Base-by-base conservation (phyloP, 1,140 invertebrate species). In the Caenorhabditis remanei region DNA sequence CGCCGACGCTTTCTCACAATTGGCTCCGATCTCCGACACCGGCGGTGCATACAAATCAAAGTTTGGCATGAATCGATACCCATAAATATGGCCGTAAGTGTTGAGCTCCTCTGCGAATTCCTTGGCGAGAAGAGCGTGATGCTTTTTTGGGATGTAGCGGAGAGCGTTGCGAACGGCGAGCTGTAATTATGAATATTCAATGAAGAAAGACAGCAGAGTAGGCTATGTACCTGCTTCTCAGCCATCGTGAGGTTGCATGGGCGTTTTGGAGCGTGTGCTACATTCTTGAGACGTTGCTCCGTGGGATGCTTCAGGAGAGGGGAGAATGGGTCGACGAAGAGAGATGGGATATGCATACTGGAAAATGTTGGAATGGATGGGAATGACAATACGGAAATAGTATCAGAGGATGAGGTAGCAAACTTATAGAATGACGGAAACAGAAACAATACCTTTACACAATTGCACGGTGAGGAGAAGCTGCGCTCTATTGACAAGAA, bases 21-120 rank as follows among this genome's bases (percentile, higher is more conserved):
- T 93, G 4, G 93, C 93, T 4, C 94, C 94, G 89, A 95, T 95
- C 4, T 94, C 90, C 19, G 93, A 91, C 16, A 95, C 93, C 24
- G 95, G 94, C 90, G 95, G 95, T 3, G 95, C 95, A 90, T 94
- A 94, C 90, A 95, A 93, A 48, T 92, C 85, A 89, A 94, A 90
- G 58, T 91, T 85, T 24, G 95, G 95, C 46, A 94, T 90, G 87
- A 95, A 95, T 67, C 95, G 92, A 91, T 95, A 95, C 94, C 95
- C 95, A 91, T 95, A 95, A 88, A 95, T 95, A 89, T 95, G 95
- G 4, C 95, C 95, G 92, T 94, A 95, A 0, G 91, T 89, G 16
- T 93, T 88, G 24, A 95, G 92, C 91, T 95, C 95, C 19, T 93
- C 88, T 5, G 93, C 93, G 92, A 95, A 95, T 90, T 95, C 95